Evolutionary conservation across 92 coral and sea anemone species (phyloP).

Genomic region (Hydrozoanthus gracilis): DNA sequence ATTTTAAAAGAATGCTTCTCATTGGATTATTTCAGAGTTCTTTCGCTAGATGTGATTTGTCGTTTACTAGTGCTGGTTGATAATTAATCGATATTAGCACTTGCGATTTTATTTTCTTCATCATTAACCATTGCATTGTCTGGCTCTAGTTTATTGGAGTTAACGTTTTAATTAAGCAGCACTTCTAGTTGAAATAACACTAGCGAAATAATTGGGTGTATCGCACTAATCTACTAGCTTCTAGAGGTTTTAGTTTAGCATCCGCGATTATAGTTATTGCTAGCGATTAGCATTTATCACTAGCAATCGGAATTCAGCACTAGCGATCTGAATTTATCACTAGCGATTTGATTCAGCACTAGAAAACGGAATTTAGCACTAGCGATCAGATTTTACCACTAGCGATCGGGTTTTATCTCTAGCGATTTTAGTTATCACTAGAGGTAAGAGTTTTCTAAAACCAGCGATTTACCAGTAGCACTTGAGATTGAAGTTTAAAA

Average conservation of each 20-base stretch:
- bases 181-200: slow-evolving; percentile 19
- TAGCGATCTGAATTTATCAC: neutral
- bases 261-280: neutral
- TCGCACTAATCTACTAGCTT: neutral
- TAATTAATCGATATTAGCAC: slow-evolving; percentile 38
- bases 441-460: too few relatives aligned
- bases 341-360: neutral
- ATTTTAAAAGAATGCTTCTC: neutral
- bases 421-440: neutral
- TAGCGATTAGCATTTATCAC: neutral
- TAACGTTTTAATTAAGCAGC: neutral
- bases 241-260: slow-evolving; percentile 12
- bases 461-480: too few relatives aligned
- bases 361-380: too few relatives aligned
- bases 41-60: slow-evolving; percentile 42
- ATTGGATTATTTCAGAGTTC: slow-evolving; percentile 5
- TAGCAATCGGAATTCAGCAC: neutral
- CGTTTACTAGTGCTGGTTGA: slow-evolving; percentile 36
- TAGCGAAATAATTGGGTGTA: slow-evolving; percentile 5
- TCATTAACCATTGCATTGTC: neutral
- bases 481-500: too few relatives aligned
- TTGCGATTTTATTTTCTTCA: slow-evolving; percentile 15
- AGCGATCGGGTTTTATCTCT: too few relatives aligned
- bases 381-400: too few relatives aligned
- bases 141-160: neutral